Evolutionary conservation across 2,113 vertebrate genomes (phyloP), one percentile per base, ranked within the genome.

Genomic region (Rhabdomys dilectus): DNA sequence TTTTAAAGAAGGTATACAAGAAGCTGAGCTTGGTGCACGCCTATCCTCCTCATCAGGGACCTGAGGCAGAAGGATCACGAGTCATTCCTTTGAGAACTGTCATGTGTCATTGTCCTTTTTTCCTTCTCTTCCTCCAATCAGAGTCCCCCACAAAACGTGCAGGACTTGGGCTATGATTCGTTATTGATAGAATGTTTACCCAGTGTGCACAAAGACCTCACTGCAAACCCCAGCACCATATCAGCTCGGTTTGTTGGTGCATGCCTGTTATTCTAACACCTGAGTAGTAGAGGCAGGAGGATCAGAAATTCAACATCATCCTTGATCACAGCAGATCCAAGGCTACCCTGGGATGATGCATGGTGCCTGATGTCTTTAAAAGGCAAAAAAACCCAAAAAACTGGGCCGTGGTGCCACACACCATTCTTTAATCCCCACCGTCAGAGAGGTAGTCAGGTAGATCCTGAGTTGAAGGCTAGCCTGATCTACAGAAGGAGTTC

Each of bases 71-170:
- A 60, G 26, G 68, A 75, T 73, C 36, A 21, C 48, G 21, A 36
- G 17, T 70, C 13, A n/a, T 21, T 62, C 21, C 48, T 58, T 73
- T 73, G n/a, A 70, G 60, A 36, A 45, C 4, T 48, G 13, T 31
- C 3, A 9, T 1, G 3, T 11, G 39, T 66, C 72, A 0, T 1
- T 48, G 17, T 36, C 16, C 51, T 19, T 11, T 21, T 19, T n/a
- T 22, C 2, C 26, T 48, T 5, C 34, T 24, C 8, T 6, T 56
- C 64, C 34, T 60, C 7, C 51, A n/a, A 34, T 36, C 22, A 21
- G 36, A 66, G 10, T 58, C 42, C 5, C 42, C 87, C 5, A n/a
- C 53, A 73, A 39, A 77, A 77, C 48, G 36, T 42, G 11, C 56
- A 84, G 80, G 24, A 39, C 22, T 22, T 9, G 56, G 22, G 56